Base-by-base conservation (phyloP, 2,113 vertebrate species). In the Scopus umbretta region DNA sequence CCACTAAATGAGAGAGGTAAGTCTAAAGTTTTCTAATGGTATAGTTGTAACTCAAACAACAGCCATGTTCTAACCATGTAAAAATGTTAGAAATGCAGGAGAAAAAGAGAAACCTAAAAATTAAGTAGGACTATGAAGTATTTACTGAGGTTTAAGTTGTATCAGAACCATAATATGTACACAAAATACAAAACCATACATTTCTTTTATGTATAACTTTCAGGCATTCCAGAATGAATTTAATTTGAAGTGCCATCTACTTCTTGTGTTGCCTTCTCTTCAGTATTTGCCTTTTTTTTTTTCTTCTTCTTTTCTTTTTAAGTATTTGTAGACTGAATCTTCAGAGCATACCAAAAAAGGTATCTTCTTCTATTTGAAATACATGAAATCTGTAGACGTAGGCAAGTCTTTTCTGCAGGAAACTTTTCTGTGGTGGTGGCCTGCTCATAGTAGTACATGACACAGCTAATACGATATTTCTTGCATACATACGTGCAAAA, bases 341-440 rank as follows among this genome's bases (percentile, higher is more conserved):
- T 94, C 43, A 53, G 61, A 86, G 52, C 63, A 72, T 91, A 58
- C 16, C 17, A 27, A 82, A 92, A 92, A 93, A 79, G 47, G 84
- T n/a, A 58, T 85, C 53, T 94, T 92, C 94, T 97, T 96, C 91
- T 81, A 15, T 94, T 96, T 95, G 88, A 82, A 96, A 96, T 70
- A 76, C 12, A 19, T 27, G 58, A 80, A 52, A 88, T 90, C 80
- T 88, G 34, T 87, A 80, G 70, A 91, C 74, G 11, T 32, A 18
- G 65, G 27, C 40, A 84, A 73, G 58, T 70, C 53, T 95, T 95
- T 94, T 59, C 59, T 84, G 16, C 23, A 20, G 58, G 75, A 94
- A 89, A 53, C 45, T 91, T 91, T 50, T 76, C 72, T 63, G 27
- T 74, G 11, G 50, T 87, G 52, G 49, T 86, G n/a, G 30, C 43